Conservation (phyloP, 2,113 vertebrate genomes). For the Perognathus longimembris region DNA sequence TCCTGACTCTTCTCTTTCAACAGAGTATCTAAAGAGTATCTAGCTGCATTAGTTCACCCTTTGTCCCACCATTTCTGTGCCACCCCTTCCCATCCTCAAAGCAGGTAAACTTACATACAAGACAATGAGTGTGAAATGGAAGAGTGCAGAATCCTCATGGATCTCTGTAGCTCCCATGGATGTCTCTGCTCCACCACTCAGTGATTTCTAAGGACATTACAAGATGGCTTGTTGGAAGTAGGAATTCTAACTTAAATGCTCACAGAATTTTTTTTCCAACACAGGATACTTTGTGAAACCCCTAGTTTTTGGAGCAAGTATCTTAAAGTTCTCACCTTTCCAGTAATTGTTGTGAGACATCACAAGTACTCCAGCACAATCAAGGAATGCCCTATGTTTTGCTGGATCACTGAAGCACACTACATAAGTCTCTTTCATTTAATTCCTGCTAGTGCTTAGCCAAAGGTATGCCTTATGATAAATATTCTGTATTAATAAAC, state of each 20-base stretch:
- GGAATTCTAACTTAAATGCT: neutral
- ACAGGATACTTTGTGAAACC: neutral
- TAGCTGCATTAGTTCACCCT: too few relatives aligned
- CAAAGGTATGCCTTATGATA: neutral
- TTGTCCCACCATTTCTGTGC: too few relatives aligned
- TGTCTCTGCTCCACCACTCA: neutral
- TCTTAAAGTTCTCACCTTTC: neutral
- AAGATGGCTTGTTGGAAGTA: neutral
- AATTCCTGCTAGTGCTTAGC: neutral
- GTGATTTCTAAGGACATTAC: neutral
- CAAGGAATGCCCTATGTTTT: fast-evolving
- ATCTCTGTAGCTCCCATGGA: neutral
- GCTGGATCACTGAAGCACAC: neutral
- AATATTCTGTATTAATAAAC: neutral
- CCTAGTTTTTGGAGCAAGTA: neutral
- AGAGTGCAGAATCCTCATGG: neutral
- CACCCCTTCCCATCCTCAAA: too few relatives aligned
- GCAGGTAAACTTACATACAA: too few relatives aligned
- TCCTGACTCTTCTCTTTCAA: too few relatives aligned
- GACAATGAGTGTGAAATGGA: neutral
- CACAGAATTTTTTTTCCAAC: neutral
- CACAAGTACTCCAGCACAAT: neutral
- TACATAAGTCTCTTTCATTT: neutral
- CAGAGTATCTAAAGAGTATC: too few relatives aligned
- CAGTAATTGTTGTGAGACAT: neutral